Percentiles rank a stretch among this genome's conserved stretches.
phyloP scores from a whole-genome alignment of 2,888 invertebrate genomes.

The Chrysina gloriosa region DNA sequence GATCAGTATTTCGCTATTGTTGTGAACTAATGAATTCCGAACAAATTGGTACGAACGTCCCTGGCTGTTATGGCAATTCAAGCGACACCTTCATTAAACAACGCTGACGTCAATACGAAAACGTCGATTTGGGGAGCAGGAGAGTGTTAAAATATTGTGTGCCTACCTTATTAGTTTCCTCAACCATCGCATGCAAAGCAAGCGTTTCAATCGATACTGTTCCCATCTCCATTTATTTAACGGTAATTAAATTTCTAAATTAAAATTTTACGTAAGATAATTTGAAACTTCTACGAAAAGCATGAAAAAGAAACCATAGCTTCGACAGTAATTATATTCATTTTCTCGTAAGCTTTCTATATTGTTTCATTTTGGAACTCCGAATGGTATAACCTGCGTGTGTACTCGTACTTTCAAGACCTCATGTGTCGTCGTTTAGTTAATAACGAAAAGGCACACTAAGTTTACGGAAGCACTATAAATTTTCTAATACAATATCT shows the following conservation, averaged over 20 bases:
- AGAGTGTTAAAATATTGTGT: conserved; percentile 39
- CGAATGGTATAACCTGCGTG: too few species aligned
- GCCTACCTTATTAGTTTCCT: conserved; percentile 33
- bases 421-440: too few species aligned
- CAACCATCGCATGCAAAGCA: conserved; percentile 21
- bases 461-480: too few species aligned
- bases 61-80: conserved; percentile 29
- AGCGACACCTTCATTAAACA: conserved; percentile 41
- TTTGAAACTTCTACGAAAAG: neutral
- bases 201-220: conserved; percentile 25
- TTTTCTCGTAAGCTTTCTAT: too few species aligned
- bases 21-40: conserved; percentile 35
- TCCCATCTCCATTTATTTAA: neutral
- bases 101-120: conserved; percentile 42
- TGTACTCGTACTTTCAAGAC: too few species aligned
- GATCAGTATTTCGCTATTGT: conserved; percentile 18
- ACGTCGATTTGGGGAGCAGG: conserved; percentile 36
- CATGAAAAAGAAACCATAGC: neutral
- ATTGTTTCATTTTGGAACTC: too few species aligned
- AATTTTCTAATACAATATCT: too few species aligned
- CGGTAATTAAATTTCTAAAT: conserved; percentile 2
- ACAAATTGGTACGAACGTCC: conserved; percentile 30
- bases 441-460: too few species aligned
- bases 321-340: neutral
- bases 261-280: conserved; percentile 9